Evolutionary conservation across 37 sponge, comb jelly and placozoan genomes (phyloP).

Genomic region (Hormiphora californensis): DNA sequence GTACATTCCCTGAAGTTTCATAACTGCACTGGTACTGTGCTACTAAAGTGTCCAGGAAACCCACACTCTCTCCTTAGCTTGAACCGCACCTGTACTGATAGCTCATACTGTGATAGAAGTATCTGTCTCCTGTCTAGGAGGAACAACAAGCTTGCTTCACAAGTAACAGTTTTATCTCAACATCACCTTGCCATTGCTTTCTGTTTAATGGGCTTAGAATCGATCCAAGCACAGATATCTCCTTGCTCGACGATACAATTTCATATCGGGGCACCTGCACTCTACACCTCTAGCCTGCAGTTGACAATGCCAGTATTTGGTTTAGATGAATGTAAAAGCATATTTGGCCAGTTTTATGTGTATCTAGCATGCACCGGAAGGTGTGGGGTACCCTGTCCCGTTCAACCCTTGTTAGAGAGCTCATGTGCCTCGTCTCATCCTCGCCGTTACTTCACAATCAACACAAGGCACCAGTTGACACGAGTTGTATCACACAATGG

Average conservation of each 20-base stretch:
- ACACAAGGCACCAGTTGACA: background rate
- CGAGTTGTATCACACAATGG: background rate
- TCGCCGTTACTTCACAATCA: too few species aligned
- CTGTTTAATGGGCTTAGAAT: background rate
- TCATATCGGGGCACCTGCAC: background rate
- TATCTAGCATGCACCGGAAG: background rate
- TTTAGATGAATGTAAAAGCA: background rate
- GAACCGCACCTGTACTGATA: too few species aligned
- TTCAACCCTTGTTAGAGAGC: too few species aligned
- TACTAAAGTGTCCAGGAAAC: background rate
- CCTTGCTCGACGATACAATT: background rate
- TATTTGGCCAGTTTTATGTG: conserved; percentile 7
- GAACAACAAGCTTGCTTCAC: too few species aligned
- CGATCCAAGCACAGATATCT: background rate
- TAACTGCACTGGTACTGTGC: background rate
- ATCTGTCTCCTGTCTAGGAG: too few species aligned
- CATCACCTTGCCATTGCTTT: background rate
- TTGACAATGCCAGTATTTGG: too few species aligned
- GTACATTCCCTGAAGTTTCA: background rate
- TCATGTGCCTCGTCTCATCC: too few species aligned
- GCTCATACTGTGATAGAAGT: too few species aligned
- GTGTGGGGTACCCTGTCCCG: background rate
- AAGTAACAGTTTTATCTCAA: too few species aligned
- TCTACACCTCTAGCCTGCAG: background rate
- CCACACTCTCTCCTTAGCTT: background rate